Evolutionary conservation across 23 tunicate species (phyloP), one percentile per base, ranked within the genome.

Genomic region (Halocynthia roretzi): DNA sequence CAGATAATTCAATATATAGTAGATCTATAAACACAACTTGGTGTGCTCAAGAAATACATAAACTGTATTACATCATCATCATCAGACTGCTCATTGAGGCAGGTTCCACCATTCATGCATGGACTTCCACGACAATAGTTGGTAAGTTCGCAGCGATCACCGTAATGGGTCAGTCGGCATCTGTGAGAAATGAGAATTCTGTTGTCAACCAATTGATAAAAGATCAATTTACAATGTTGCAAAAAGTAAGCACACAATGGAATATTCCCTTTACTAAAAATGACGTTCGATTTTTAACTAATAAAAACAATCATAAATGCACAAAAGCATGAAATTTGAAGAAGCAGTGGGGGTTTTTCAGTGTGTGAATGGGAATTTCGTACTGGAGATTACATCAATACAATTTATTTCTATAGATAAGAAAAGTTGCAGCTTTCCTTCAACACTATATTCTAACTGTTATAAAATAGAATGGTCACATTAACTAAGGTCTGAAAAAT

Each of bases 51-150:
- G 2, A 67, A 21, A 21, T 67, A 67, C 71, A 21, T 67, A 67
- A 65, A 65, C 22, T 20, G 10, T 50, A 20, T 74, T 54, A 74
- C 78, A 7, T 23, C 62, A 55, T 23, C 62, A 55, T 74, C 10
- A 18, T 63, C 70, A 18, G 61, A 75, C 11, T 82, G 85, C 20
- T 50, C 56, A 56, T 89, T 89, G 6, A 55, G 11, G 62, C 96
- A 89, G 6, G 51, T 48, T 6, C 74, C 96, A 7, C 68, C 83
- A 70, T 89, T 84, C 52, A 12, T 49, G 51, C 96, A 89, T 5
- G 96, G 88, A 23, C 40, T 55, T 8, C 85, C 88, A 54, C 96
- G 81, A 67, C 96, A 89, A 64, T 84, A 83, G 54, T 89, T 68
- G 21, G 62, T 70, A 19, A 20, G 65, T 49, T 89, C 85, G 67